Conservation (phyloP, 2,113 vertebrate species). For the Rhinoderma darwinii region DNA sequence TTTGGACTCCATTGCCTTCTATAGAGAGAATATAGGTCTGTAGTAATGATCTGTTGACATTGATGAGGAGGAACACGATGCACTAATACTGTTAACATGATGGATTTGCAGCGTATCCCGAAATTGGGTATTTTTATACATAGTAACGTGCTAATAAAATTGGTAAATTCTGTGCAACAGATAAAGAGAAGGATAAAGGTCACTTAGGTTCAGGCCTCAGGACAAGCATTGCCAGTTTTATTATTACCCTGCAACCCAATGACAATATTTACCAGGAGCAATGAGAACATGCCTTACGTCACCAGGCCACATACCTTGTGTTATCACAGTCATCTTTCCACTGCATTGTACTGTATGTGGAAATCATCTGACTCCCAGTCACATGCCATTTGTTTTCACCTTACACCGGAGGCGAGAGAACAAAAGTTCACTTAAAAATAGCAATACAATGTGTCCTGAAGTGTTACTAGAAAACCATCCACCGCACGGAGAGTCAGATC, state of each 20-base stretch:
- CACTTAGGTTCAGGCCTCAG: constrained; percentile 9
- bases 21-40: not conserved
- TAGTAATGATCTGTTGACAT: not conserved
- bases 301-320: constrained; percentile 14
- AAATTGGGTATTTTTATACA: not conserved
- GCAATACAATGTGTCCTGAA: constrained; percentile 6
- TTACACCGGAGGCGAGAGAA: constrained; percentile 5
- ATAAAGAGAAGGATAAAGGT: not conserved
- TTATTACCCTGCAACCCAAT: constrained; percentile 32
- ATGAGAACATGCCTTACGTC: not conserved
- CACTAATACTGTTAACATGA: too few species aligned
- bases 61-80: not conserved
- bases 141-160: not conserved
- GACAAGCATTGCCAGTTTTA: constrained; percentile 30
- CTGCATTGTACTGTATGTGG: not conserved
- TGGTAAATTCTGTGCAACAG: not conserved
- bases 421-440: constrained; percentile 59
- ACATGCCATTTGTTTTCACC: constrained; percentile 48
- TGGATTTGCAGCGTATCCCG: not conserved
- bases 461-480: not conserved
- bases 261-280: constrained; percentile 19
- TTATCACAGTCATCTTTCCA: constrained; percentile 1
- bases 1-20: not conserved
- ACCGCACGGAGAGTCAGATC: not conserved
- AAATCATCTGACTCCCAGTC: constrained; percentile 36